These are phyloP conservation scores for Condylura cristata DNA, from an alignment of 2,113 vertebrate genomes.

Conservation along the genomic window DNA sequence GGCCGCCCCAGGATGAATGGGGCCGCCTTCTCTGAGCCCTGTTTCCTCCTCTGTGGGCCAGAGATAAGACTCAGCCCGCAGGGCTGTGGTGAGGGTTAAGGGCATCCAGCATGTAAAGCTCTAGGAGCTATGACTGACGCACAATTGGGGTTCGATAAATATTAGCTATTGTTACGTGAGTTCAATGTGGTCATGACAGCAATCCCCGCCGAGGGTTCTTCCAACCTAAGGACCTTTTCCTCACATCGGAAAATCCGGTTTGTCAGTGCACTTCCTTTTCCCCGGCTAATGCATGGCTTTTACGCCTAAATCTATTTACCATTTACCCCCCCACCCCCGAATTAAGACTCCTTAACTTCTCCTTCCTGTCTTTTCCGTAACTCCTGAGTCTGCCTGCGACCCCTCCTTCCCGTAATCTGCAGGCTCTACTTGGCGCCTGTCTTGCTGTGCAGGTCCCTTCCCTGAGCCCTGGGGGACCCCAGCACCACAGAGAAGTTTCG, in stretches of 20 bases:
- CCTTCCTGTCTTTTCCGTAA: not conserved
- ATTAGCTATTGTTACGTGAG: not conserved
- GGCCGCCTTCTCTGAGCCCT: not conserved
- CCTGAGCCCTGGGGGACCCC: not conserved
- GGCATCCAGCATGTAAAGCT: not conserved
- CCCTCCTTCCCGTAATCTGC: not conserved
- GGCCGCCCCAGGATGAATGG: not conserved
- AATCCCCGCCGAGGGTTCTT: not conserved
- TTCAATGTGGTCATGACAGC: not conserved
- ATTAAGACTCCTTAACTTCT: not conserved
- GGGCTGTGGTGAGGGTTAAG: not conserved
- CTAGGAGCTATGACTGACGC: not conserved
- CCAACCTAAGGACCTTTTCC: not conserved
- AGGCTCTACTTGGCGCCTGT: not conserved
- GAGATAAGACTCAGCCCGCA: not conserved
- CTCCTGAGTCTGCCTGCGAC: not conserved
- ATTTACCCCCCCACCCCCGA: not conserved
- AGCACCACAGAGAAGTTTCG: not conserved
- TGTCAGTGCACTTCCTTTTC: not conserved
- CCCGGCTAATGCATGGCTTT: not conserved
- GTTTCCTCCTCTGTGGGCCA: not conserved
- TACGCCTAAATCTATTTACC: not conserved
- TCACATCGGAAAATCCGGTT: not conserved
- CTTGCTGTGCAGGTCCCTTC: not conserved
- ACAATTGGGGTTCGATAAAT: not conserved